Conservation (phyloP, 64 coral and sea anemone species). For the Acropora tenuis region DNA sequence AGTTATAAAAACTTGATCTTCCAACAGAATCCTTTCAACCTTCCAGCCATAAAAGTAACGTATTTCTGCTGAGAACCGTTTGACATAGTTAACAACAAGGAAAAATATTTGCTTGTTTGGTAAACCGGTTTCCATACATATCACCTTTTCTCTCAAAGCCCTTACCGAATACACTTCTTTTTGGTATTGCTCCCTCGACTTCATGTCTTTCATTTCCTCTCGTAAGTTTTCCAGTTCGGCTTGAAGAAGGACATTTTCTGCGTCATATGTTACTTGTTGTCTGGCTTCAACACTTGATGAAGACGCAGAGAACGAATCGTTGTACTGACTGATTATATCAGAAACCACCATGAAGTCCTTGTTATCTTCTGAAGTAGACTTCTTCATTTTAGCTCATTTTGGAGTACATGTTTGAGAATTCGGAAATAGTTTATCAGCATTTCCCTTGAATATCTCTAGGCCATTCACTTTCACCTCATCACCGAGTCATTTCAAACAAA, state of each 20-base stretch:
- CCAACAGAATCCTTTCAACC: constrained; percentile 26
- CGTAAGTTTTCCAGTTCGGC: constrained; percentile 18
- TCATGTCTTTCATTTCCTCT: constrained; percentile 25
- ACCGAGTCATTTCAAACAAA: no score
- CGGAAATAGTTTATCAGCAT: no score
- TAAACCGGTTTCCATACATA: constrained; percentile 50
- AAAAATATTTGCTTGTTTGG: constrained; percentile 49
- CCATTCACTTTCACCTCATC: no score
- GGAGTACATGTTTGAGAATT: no score
- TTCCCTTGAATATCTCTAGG: no score
- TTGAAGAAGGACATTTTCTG: constrained; percentile 4
- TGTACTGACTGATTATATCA: neutral
- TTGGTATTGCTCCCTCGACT: constrained; percentile 4
- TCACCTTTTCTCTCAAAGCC: constrained; percentile 21
- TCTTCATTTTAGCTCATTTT: no score
- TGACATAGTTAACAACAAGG: constrained; percentile 42
- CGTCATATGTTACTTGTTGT: neutral
- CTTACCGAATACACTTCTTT: constrained; percentile 24
- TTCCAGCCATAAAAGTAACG: constrained; percentile 51
- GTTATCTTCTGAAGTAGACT: no score
- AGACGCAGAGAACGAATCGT: neutral
- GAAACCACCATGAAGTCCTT: no score
- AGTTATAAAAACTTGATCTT: constrained; percentile 54
- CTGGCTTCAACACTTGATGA: neutral
- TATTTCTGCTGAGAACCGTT: constrained; percentile 41